Evolutionary conservation across 2,113 vertebrate species (phyloP), one percentile per base, ranked within the genome.

Genomic region (Leptocoma aspasia): DNA sequence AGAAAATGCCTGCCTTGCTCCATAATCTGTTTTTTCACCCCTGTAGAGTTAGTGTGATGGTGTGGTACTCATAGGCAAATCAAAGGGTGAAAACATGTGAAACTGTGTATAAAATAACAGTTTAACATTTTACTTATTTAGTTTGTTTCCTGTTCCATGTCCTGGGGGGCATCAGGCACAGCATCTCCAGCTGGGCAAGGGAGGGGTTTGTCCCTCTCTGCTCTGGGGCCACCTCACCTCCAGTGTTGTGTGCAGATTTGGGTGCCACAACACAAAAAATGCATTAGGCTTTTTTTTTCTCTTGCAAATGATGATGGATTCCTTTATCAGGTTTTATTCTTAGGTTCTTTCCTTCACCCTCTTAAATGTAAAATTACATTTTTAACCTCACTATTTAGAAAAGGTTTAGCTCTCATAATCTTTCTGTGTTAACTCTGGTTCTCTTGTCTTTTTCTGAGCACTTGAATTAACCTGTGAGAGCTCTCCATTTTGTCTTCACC

Each of bases 161-260:
- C 10, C 42, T 56, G 16, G 21, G 13, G 1, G 1, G 4, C 31
- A 42, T 66, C 11, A 8, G 61, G 37, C 21, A 21, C 17, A 59
- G 20, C 35, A 66, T 35, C 0, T 0, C 13, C 61, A 35, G 6
- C 21, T 1, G 3, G 21, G 13, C 8, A 21, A 31, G 26, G 20
- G 13, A 50, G 16, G 20, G 26, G 6, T 35, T 35, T 84, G 50
- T 24, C 15, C 20, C 0, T 0, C n/a, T 39, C 23, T 65, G 12
- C 49, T 57, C 35, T 42, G 35, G 16, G 13, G 16, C 3, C 0
- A 20, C 20, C 30, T 42, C 35, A 26, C 13, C 16, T 66, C 1
- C 0, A 57, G 35, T 7, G 0, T 21, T 50, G 8, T 0, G 14
- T 0, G 13, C 4, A 42, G 26, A 0, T 76, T 27, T 18, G 31